These are phyloP conservation scores for Leucopsar rothschildi DNA, from an alignment of 2,113 vertebrate genomes.

Conservation along the genomic window DNA sequence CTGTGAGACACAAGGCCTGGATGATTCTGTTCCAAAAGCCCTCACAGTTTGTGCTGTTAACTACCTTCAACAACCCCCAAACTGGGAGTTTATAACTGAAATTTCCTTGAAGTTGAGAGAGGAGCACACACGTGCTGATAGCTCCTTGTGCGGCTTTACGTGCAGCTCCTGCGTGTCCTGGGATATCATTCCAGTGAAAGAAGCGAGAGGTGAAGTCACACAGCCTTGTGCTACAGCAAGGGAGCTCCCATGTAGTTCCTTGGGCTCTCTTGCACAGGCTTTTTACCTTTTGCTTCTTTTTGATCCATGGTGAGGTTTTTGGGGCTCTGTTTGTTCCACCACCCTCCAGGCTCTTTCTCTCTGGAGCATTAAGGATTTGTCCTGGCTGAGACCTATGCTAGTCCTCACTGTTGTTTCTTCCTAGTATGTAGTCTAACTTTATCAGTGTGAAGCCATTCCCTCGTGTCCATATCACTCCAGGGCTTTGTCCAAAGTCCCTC, in stretches of 20 bases:
- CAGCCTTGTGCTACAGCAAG: too few species aligned
- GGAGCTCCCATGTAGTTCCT: too few species aligned
- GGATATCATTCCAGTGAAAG: too few species aligned
- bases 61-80: neutral
- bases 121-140: neutral
- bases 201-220: too few species aligned
- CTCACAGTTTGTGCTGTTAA: neutral
- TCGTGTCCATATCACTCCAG: rapidly evolving
- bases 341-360: neutral
- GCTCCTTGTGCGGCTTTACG: too few species aligned
- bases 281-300: neutral
- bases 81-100: neutral
- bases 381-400: neutral
- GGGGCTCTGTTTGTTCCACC: neutral
- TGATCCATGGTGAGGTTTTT: neutral
- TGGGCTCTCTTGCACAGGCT: too few species aligned
- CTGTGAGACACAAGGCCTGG: too few species aligned
- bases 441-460: neutral
- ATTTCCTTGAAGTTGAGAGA: rapidly evolving
- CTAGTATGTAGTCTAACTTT: neutral
- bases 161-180: too few species aligned
- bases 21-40: neutral
- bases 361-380: neutral
- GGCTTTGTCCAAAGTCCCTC: neutral
- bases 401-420: neutral